A percentile compares a stretch with the other conserved stretches of the same genome.
These are phyloP conservation scores for Pherbina coryleti DNA, from an alignment of 2,888 invertebrate species.

Conservation along the genomic window DNA sequence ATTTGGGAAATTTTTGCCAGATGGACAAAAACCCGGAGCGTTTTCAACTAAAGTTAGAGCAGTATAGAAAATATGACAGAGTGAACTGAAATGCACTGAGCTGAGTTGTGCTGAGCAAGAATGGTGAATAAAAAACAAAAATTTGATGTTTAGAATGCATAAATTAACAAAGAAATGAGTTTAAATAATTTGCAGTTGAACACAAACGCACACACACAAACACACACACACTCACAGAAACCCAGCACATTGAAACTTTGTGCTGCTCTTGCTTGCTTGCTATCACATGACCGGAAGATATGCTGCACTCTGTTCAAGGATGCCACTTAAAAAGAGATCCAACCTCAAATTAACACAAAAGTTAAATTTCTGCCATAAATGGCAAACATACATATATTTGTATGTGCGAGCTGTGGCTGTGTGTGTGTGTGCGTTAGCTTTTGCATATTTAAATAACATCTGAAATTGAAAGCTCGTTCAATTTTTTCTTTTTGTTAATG, in stretches of 20 bases:
- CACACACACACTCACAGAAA: background rate
- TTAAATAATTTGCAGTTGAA: slow-evolving; percentile 5
- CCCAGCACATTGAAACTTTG: background rate
- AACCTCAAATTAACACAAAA: slow-evolving; percentile 14
- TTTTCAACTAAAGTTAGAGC: no score
- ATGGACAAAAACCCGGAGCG: no score
- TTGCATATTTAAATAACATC: no score
- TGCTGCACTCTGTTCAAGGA: background rate
- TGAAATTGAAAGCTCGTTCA: no score
- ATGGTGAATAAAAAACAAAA: background rate
- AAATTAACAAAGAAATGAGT: slow-evolving; percentile 9
- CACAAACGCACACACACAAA: background rate
- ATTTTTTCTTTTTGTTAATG: no score
- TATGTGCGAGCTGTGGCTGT: no score
- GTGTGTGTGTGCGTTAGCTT: no score
- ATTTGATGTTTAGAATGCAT: slow-evolving; percentile 5
- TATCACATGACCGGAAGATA: background rate
- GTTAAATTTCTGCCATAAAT: slow-evolving; percentile 9
- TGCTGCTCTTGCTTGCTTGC: no score
- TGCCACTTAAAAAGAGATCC: background rate
- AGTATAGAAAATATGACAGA: no score
- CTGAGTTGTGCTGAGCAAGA: background rate
- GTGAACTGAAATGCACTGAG: no score
- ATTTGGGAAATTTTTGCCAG: no score
- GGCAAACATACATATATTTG: background rate